These are phyloP conservation scores for Nylanderia fulva DNA, from an alignment of 1,140 invertebrate species.

Conservation along the genomic window DNA sequence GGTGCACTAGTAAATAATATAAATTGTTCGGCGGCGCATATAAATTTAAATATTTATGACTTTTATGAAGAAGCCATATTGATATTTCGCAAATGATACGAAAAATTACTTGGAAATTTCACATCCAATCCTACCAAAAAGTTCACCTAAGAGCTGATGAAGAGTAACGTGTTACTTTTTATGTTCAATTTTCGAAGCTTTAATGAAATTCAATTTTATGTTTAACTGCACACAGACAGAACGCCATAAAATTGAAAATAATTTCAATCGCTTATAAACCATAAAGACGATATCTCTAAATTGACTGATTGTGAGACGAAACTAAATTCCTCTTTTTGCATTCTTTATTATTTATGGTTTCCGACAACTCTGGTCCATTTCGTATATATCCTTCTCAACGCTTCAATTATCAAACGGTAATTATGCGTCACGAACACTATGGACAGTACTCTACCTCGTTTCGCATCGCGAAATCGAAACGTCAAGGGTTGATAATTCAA, in stretches of 20 bases:
- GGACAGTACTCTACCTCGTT: neutral
- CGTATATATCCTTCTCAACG: conserved; percentile 4
- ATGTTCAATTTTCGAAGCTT: neutral
- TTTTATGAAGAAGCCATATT: neutral
- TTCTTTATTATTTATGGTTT: conserved; percentile 11
- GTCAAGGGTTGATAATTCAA: conserved; percentile 54
- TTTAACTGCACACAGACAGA: neutral
- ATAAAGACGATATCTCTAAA: neutral
- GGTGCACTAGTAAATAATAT: neutral
- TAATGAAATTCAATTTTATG: neutral
- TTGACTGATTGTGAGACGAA: too few relatives aligned
- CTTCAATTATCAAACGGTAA: conserved; percentile 57
- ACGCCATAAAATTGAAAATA: neutral
- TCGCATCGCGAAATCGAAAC: conserved; percentile 46
- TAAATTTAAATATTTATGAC: neutral
- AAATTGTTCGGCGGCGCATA: conserved; percentile 4
- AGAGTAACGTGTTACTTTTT: neutral
- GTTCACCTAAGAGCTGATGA: neutral
- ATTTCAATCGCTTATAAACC: neutral
- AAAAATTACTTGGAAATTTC: neutral
- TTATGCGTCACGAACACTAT: conserved; percentile 54
- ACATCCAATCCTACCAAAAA: neutral
- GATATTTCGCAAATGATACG: neutral
- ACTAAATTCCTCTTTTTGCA: neutral
- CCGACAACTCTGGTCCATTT: neutral